Base-by-base conservation (phyloP, 2,888 invertebrate species). In the Pyralis farinalis region DNA sequence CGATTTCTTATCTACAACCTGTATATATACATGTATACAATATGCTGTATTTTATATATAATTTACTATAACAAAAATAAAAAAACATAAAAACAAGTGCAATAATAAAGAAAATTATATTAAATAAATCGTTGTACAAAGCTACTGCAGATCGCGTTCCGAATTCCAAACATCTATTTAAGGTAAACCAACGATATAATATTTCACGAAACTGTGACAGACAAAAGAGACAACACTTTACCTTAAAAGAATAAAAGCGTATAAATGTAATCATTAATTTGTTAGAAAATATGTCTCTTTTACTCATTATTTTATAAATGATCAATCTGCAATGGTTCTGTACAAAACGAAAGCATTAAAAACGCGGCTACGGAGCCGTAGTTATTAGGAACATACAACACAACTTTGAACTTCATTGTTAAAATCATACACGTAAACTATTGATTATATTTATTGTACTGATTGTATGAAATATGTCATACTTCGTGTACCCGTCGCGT, bases 21-120 rank as follows among this genome's bases (percentile, higher is more conserved):
- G n/a, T n/a, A n/a, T n/a, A n/a, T n/a, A n/a, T n/a, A 25, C 1
- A 77, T 75, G 74, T 76, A 67, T 74, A 72, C 74, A 77, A 69
- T 74, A 81, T 74, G 74, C 76, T 85, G 78, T 81, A 83, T 83
- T 81, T 79, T 72, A 79, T 76, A 71, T 76, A 76, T 75, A 81
- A 75, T 68, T 76, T 71, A 75, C 69, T 75, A 79, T 71, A 81
- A 79, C 74, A 71, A 56, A 72, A 68, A 71, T 74, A 76, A 82
- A 80, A 78, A 78, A 65, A 75, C 12, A 16, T 16, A 39, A 72
- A 61, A 70, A 48, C 42, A 70, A 74, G 74, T 80, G 82, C 76
- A 39, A 78, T 59, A 64, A 63, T 56, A 60, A 77, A 76, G 74
- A 71, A 58, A 60, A 58, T n/a, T n/a, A n/a, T 58, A 58, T 56